Evolutionary conservation across 2,888 invertebrate genomes (phyloP).

Genomic region (Macaria liturata): DNA sequence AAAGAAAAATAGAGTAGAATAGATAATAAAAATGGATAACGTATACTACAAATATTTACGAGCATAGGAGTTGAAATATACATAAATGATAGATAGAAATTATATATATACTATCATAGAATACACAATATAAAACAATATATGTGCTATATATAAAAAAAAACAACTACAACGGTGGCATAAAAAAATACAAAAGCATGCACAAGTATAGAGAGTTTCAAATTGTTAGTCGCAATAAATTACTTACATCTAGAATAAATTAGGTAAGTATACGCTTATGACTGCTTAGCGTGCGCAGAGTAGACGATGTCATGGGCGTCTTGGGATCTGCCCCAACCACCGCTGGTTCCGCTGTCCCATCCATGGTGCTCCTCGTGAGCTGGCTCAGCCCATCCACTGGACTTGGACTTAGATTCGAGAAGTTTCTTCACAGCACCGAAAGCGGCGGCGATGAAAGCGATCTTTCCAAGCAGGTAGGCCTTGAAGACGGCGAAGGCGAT

Average conservation of each 20-base stretch:
- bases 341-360: constrained; percentile 69
- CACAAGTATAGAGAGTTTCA: constrained; percentile 36
- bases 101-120: not conserved
- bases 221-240: constrained; percentile 40
- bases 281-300: constrained; percentile 81
- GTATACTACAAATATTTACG: too few relatives aligned
- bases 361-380: constrained; percentile 83
- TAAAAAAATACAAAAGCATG: constrained; percentile 26
- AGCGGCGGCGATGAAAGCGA: constrained; percentile 90
- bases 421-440: constrained; percentile 87
- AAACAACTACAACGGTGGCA: constrained; percentile 52
- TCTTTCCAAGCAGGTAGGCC: constrained; percentile 91
- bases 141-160: constrained; percentile 1
- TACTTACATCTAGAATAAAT: constrained; percentile 50
- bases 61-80: too few relatives aligned
- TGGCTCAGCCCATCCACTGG: constrained; percentile 88
- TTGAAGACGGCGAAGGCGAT: constrained; percentile 92
- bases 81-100: not conserved
- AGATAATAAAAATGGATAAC: too few relatives aligned
- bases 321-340: constrained; percentile 86
- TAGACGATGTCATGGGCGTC: constrained; percentile 88
- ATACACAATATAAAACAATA: too few relatives aligned
- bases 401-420: constrained; percentile 86
- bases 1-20: too few relatives aligned
- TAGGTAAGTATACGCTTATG: constrained; percentile 51